Base-by-base conservation (phyloP, 2,113 vertebrate genomes). In the Brachionichthys hirsutus region DNA sequence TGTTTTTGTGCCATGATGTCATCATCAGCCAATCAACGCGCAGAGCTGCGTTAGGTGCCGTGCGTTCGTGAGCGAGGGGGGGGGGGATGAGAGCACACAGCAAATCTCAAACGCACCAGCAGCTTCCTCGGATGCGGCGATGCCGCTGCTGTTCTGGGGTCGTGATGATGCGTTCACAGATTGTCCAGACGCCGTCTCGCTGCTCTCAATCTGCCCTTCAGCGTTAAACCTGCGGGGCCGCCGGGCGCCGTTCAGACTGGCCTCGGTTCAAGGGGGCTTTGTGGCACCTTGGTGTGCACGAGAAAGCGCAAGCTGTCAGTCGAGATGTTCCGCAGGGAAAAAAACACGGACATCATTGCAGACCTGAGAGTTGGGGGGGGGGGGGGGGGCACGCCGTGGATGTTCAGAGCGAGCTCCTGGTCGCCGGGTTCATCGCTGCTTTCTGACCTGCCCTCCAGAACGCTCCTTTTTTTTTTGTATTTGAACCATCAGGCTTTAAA, bases 1-100 rank as follows among this genome's bases (percentile, higher is more conserved):
- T 88, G 85, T 89, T 89, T 87, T 87, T 71, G 53, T 68, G 84
- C 62, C 77, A 87, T 92, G 91, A 92, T 92, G 90, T 92, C 90
- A 92, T 85, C 82, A 14, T 69, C 80, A 91, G 88, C 91, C 91
- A 92, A 92, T 92, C 90, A 90, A 81, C 85, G 85, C 51, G 48
- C 70, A 78, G 83, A 52, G 48, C 77, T 47, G 86, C 79, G 73
- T 61, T 76, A 83, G 80, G 71, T 82, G 34, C 62, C 24, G 76
- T 48, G 56, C 52, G 61, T 54, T 74, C 9, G 41, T 41, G 60
- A 13, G 63, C 19, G 40, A 9, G 70, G 51, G 52, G 42, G n/a
- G 41, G 51, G 42, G 41, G 16, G 53, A 54, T 34, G 19, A 62
- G 64, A 70, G 58, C 55, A 19, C 50, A 62, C 68, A 53, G 68